These are phyloP conservation scores for Aegypius monachus DNA, from an alignment of 2,113 vertebrate species.

Conservation along the genomic window DNA sequence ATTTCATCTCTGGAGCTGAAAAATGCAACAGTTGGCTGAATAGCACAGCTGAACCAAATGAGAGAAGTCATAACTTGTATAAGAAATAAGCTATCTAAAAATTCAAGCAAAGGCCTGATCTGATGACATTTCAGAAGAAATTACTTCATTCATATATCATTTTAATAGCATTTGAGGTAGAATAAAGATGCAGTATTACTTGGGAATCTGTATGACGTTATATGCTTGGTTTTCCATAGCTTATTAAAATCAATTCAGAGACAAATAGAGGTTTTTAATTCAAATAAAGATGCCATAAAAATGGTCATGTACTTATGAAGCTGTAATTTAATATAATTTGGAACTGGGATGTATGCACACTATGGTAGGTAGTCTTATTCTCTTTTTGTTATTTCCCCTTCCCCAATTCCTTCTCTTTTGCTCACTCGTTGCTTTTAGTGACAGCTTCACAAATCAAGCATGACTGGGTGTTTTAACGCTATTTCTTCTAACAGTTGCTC, in stretches of 20 bases:
- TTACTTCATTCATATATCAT: background rate
- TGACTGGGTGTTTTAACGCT: background rate
- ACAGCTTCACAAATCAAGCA: background rate
- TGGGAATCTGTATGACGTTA: background rate
- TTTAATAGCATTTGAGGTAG: background rate
- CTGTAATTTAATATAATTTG: background rate
- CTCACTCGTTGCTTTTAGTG: background rate
- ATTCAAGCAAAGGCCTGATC: background rate
- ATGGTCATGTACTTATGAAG: background rate
- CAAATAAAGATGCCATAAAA: background rate
- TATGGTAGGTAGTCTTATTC: background rate
- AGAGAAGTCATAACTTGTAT: background rate
- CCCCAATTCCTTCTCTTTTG: background rate
- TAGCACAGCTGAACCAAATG: background rate
- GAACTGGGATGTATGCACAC: background rate
- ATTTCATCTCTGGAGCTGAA: background rate
- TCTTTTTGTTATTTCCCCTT: background rate
- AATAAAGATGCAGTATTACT: background rate
- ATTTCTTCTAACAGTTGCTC: background rate
- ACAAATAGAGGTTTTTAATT: background rate
- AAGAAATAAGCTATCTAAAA: background rate
- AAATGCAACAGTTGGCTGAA: background rate
- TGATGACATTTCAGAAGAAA: conserved; percentile 13
- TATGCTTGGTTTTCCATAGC: background rate
- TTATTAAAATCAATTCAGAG: conserved; percentile 26